Percentiles rank a stretch among this genome's conserved stretches.
These are phyloP conservation scores for Acromyrmex heyeri DNA, from an alignment of 1,140 invertebrate genomes.

Conservation along the genomic window DNA sequence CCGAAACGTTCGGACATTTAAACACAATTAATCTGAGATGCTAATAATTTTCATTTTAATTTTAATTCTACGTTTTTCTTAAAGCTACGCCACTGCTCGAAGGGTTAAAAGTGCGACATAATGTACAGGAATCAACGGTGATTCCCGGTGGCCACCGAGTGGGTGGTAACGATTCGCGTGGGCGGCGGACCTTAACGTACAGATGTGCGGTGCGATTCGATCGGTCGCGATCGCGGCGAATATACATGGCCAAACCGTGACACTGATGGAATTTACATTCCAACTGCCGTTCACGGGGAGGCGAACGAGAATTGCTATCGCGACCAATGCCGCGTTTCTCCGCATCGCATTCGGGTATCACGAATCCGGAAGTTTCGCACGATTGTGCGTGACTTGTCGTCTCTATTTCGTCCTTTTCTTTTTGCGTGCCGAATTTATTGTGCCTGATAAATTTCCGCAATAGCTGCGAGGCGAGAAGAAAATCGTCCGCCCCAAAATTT, in stretches of 20 bases:
- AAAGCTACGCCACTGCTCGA: background rate
- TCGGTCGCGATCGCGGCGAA: slow-evolving; percentile 54
- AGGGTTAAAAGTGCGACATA: slow-evolving; percentile 18
- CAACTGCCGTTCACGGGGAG: slow-evolving; percentile 42
- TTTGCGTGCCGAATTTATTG: background rate
- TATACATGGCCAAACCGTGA: slow-evolving; percentile 60
- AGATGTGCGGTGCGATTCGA: slow-evolving; percentile 63
- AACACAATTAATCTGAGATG: no score
- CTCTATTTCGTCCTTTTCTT: background rate
- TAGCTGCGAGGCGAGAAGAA: background rate
- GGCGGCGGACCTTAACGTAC: slow-evolving; percentile 62
- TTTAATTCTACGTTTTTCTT: background rate
- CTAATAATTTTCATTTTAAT: background rate
- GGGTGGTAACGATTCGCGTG: slow-evolving; percentile 54
- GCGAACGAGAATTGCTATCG: background rate
- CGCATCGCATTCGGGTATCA: background rate
- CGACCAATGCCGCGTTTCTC: background rate
- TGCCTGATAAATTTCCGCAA: slow-evolving; percentile 60
- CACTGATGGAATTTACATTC: slow-evolving; percentile 69
- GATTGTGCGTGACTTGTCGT: background rate
- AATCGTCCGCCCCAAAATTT: background rate
- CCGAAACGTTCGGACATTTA: no score
- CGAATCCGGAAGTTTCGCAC: slow-evolving; percentile 60
- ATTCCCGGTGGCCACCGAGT: slow-evolving; percentile 42
- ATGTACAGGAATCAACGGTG: background rate